phyloP scores from a whole-genome alignment of 2,888 invertebrate species.

The Harpalus rufipes region DNA sequence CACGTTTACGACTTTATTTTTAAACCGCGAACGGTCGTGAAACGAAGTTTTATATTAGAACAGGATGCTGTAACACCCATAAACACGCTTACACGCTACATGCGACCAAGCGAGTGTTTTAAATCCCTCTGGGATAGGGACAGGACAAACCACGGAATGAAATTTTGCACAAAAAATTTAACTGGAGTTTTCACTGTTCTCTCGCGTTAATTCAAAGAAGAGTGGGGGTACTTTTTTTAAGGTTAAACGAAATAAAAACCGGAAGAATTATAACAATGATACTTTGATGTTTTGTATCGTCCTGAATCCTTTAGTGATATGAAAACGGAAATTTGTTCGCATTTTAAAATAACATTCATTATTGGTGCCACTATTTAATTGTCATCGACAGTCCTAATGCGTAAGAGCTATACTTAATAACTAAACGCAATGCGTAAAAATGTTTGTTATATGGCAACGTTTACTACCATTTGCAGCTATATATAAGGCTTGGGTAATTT shows the following conservation, averaged over 20 bases:
- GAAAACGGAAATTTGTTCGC: no score
- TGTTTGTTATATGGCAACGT: no score
- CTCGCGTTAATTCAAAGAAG: not conserved
- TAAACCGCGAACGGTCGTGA: slow-evolving; percentile 41
- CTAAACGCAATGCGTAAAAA: no score
- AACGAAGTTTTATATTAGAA: slow-evolving; percentile 55
- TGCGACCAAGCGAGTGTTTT: slow-evolving; percentile 17
- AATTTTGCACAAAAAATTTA: slow-evolving; percentile 34
- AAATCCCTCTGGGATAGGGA: slow-evolving; percentile 21
- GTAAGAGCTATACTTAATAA: no score
- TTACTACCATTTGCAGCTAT: no score
- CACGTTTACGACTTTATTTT: slow-evolving; percentile 45
- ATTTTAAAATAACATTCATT: no score
- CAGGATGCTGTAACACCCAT: slow-evolving; percentile 39
- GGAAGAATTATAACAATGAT: no score
- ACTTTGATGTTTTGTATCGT: no score
- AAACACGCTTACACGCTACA: slow-evolving; percentile 35
- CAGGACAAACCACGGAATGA: not conserved
- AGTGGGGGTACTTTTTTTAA: not conserved
- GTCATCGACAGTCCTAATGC: no score
- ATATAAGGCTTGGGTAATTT: no score
- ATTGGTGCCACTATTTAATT: no score
- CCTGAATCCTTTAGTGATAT: no score
- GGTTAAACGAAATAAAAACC: not conserved
- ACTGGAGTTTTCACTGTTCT: slow-evolving; percentile 3